Evolutionary conservation across 2,797 vertebrate genomes (phyloP).

Genomic region (Melanotaenia pygmaea): DNA sequence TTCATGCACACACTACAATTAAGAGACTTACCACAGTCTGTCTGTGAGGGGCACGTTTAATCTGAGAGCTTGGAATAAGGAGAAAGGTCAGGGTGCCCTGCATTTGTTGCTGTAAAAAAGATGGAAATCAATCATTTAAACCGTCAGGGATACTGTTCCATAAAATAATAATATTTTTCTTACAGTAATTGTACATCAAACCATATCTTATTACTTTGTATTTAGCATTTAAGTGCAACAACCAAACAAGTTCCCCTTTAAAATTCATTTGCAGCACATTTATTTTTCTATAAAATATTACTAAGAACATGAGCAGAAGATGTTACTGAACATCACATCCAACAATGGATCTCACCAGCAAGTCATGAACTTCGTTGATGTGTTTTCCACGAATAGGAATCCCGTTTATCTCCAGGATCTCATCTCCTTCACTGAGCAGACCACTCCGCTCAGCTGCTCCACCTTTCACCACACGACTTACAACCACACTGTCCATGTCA

Average conservation of each 20-base stretch:
- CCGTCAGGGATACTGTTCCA: slow-evolving; percentile 14
- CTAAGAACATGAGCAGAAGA: background rate
- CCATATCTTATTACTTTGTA: background rate
- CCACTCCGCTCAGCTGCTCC: slow-evolving; percentile 93
- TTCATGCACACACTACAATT: slow-evolving; percentile 17
- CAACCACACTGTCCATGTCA: slow-evolving; percentile 94
- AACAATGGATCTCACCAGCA: slow-evolving; percentile 83
- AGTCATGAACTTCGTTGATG: slow-evolving; percentile 94
- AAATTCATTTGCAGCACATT: background rate
- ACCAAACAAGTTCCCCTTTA: background rate
- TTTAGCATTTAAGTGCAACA: background rate
- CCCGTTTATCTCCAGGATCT: slow-evolving; percentile 95
- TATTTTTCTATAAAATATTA: background rate
- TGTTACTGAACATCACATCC: background rate
- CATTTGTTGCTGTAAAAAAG: slow-evolving; percentile 90
- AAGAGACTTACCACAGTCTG: slow-evolving; percentile 93
- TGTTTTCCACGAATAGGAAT: slow-evolving; percentile 93
- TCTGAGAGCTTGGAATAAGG: slow-evolving; percentile 92
- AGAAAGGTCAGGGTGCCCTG: slow-evolving; percentile 95
- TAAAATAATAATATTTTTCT: background rate
- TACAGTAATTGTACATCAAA: background rate
- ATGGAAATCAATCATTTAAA: slow-evolving; percentile 32
- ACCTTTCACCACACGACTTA: slow-evolving; percentile 95
- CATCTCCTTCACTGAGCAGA: slow-evolving; percentile 92
- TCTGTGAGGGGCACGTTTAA: slow-evolving; percentile 86